Base-by-base conservation (phyloP, 1,140 invertebrate species). In the Oreohelix idahoensis region DNA sequence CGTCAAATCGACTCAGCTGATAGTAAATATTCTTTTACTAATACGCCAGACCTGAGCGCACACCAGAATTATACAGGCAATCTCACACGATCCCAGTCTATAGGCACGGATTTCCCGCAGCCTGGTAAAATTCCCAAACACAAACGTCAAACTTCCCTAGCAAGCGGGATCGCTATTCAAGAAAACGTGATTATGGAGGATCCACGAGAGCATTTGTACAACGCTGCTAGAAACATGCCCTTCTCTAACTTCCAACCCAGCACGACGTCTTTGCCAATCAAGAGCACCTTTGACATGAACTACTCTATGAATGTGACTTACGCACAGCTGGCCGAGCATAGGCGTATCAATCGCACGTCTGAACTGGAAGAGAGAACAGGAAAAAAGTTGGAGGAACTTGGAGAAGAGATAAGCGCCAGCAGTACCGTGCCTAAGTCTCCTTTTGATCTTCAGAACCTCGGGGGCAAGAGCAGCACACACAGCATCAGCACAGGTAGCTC, bases 301-400 rank as follows among this genome's bases (percentile, higher is more conserved):
- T 86, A 88, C 79, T 87, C 87, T 35, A 85, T 86, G 76, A 87
- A 89, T 69, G 58, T 87, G 26, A 89, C 88, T 8, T 89, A 89
- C 78, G 88, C 85, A 39, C 88, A 89, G 85, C 83, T 89, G 63
- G 85, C 87, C 13, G 88, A 89, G 71, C 81, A 84, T 63, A 82
- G 88, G 10, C 75, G 88, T 35, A 83, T 86, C 77, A 84, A 86
- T 29, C 77, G 86, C 13, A 39, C 81, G 10, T 78, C 83, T 36
- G 86, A 89, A 8, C 78, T 88, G 20, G 86, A 88, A 45, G 84
- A 85, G 66, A 83, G 51, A 35, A 88, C 85, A 35, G 87, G 86
- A 11, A 87, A 85, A 63, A 89, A 85, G 39, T 49, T 88, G 38
- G 70, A 82, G 45, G 83, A 87, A 32, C 79, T 88, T 8, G 85